These are phyloP conservation scores for Myripristis murdjan DNA, from an alignment of 2,797 vertebrate genomes.

Conservation along the genomic window DNA sequence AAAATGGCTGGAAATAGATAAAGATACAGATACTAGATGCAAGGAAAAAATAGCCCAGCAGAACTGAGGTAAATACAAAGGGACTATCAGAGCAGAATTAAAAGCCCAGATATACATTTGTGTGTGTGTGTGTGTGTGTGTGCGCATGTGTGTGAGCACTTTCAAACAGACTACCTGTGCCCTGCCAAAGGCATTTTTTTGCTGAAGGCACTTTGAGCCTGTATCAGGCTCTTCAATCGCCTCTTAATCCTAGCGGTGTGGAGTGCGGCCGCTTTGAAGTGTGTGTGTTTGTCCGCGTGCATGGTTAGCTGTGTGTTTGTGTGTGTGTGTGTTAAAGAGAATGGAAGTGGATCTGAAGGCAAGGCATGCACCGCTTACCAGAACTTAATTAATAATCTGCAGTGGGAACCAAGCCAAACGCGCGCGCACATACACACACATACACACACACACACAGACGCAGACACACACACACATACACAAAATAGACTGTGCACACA, in stretches of 20 bases:
- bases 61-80: constrained; percentile 66
- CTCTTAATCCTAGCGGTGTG: constrained; percentile 80
- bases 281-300: constrained; percentile 53
- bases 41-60: constrained; percentile 50
- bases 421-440: constrained; percentile 37
- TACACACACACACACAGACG: no score
- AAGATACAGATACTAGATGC: constrained; percentile 51
- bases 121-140: constrained; percentile 29
- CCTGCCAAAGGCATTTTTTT: constrained; percentile 82
- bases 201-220: constrained; percentile 84
- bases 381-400: constrained; percentile 84
- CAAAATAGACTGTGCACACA: constrained; percentile 7
- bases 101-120: constrained; percentile 64
- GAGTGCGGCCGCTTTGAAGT: constrained; percentile 83
- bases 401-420: constrained; percentile 74
- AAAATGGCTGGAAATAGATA: constrained; percentile 56
- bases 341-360: constrained; percentile 81
- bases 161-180: constrained; percentile 83
- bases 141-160: constrained; percentile 62
- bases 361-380: constrained; percentile 76
- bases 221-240: constrained; percentile 85
- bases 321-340: constrained; percentile 70
- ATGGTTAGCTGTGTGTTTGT: constrained; percentile 50
- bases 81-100: constrained; percentile 71
- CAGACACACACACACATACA: no score